Base-by-base conservation (phyloP, 2,888 invertebrate genomes). In the Himalopsyche japonica region DNA sequence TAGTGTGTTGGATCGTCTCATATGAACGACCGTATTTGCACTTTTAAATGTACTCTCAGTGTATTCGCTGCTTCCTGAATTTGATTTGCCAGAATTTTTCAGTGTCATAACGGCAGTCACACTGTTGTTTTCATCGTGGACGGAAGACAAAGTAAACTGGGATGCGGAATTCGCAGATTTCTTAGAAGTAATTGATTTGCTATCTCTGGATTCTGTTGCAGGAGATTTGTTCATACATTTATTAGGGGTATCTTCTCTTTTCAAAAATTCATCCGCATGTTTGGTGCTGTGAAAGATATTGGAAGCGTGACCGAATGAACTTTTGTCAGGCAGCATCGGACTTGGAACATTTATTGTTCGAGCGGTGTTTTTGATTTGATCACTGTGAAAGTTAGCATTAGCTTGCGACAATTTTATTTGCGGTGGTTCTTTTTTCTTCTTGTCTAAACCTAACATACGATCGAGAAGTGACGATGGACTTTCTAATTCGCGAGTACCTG, bases 231-330 rank as follows among this genome's bases (percentile, higher is more conserved):
- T 47, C 15, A 57, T 70, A 15, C 10, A 27, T 27, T 15, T 70
- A 18, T 47, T 82, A 20, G 34, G 79, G 2, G 77, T 47, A 20
- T 48, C 57, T 64, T 82, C 78, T 32, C 57, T 83, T 37, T 80
- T 64, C 10, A 64, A 24, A 18, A 82, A 57, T 43, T 80, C 84
- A 32, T 85, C 85, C 48, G 43, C 85, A 24, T 84, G 82, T 79
- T 79, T 87, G 20, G 86, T 87, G 77, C 86, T 87, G 20, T 85
- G 86, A 77, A 87, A 87, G 20, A 87, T 83, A 70, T 86, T 85
- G 10, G 85, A 84, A 1, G 12, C 34, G 20, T 48, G 64, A 30
- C 80, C 85, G 34, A 85, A 84, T 15, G 82, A 82, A 81, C 81
- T 84, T 37, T 82, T 84, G 24, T 81, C 82, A 3, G 82, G 70